A percentile compares a stretch with the other conserved stretches of the same genome.
Evolutionary conservation across 2,888 invertebrate species (phyloP).

Genomic region (Resseliella maxima): DNA sequence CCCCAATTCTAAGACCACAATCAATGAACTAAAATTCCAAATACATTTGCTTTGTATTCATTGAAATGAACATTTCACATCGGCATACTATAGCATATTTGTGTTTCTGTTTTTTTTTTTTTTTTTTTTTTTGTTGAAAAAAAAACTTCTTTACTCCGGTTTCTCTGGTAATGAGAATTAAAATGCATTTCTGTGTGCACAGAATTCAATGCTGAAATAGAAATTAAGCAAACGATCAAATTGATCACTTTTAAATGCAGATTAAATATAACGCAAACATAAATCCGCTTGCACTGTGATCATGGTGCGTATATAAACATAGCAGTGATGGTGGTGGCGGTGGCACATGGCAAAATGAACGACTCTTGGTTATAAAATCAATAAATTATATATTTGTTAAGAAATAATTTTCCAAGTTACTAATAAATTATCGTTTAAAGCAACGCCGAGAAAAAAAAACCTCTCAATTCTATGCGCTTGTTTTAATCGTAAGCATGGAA

Average conservation of each 20-base stretch:
- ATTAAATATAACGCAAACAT: not conserved
- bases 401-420: constrained; percentile 50
- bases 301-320: not conserved
- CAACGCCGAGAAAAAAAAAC: too few relatives aligned
- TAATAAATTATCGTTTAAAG: constrained; percentile 53
- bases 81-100: not conserved
- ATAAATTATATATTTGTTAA: constrained; percentile 54
- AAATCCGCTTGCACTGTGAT: not conserved
- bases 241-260: constrained; percentile 28
- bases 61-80: not conserved
- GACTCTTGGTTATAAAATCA: constrained; percentile 40
- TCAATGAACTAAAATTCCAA: not conserved
- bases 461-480: not conserved
- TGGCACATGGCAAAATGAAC: constrained; percentile 24
- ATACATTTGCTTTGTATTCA: not conserved
- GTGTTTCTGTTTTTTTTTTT: not conserved
- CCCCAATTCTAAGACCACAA: not conserved
- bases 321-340: not conserved
- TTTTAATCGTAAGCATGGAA: not conserved
- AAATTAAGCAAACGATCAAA: constrained; percentile 22
- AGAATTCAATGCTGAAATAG: constrained; percentile 2
- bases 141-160: not conserved
- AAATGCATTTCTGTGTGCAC: not conserved
- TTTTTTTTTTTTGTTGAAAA: not conserved
- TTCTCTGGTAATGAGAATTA: not conserved